phyloP scores from a whole-genome alignment of 2,888 invertebrate species.

The Meiosimyza platycephala region DNA sequence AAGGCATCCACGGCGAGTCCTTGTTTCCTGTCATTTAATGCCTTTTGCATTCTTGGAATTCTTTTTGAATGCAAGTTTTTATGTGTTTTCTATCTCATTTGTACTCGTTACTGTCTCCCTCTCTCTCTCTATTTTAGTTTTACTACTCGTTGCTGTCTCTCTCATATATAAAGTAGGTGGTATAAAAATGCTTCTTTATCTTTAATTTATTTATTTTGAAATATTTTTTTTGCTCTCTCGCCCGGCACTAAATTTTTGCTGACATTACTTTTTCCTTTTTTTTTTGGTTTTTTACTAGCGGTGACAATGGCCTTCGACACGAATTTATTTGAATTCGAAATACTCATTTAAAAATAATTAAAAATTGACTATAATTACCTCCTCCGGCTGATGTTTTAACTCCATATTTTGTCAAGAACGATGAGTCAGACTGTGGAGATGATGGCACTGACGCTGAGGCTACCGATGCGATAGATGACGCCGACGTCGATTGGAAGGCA shows the following conservation, averaged over 20 bases:
- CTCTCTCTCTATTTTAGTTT: not conserved
- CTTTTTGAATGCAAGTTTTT: not conserved
- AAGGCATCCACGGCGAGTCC: not conserved
- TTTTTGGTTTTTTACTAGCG: slow-evolving; percentile 23
- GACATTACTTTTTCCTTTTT: not conserved
- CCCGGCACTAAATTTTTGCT: not conserved
- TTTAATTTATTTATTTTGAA: not conserved
- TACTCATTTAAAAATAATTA: slow-evolving; percentile 66
- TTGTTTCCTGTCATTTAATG: not conserved
- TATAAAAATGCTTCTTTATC: not conserved
- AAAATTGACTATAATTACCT: slow-evolving; percentile 66
- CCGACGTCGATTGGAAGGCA: slow-evolving; percentile 68
- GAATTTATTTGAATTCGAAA: slow-evolving; percentile 52
- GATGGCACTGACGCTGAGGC: slow-evolving; percentile 78
- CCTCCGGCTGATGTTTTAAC: slow-evolving; percentile 48
- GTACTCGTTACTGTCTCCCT: not conserved
- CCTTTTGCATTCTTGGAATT: not conserved
- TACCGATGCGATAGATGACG: slow-evolving; percentile 61
- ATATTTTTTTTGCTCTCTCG: not conserved
- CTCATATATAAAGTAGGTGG: not conserved
- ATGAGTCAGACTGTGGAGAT: slow-evolving; percentile 59
- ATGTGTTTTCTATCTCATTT: not conserved
- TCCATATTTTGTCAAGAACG: slow-evolving; percentile 56
- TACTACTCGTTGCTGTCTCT: not conserved
- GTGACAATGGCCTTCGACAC: slow-evolving; percentile 36